These are phyloP conservation scores for Orchesella cincta DNA, from an alignment of 1,140 invertebrate genomes.

Conservation along the genomic window DNA sequence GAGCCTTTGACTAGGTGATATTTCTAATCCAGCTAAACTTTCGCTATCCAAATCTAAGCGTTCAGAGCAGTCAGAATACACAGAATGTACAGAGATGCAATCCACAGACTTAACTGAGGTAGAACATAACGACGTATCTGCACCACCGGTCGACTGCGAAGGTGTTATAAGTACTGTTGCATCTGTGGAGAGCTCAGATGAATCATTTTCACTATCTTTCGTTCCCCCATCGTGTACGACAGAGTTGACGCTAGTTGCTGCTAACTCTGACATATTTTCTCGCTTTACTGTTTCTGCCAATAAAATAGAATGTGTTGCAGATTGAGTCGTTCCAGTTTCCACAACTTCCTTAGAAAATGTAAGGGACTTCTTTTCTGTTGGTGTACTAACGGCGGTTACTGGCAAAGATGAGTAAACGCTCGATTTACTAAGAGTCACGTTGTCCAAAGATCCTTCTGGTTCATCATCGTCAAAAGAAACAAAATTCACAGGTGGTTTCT, in stretches of 20 bases:
- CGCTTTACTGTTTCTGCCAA: not conserved
- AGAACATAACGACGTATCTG: conserved; percentile 24
- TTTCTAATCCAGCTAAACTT: not conserved
- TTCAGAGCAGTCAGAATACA: conserved; percentile 47
- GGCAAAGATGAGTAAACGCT: conserved; percentile 56
- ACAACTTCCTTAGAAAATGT: not conserved
- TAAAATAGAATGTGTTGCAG: not conserved
- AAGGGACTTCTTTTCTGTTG: conserved; percentile 49
- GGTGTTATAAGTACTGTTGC: not conserved
- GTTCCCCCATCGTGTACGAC: not conserved
- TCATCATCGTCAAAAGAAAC: conserved; percentile 66
- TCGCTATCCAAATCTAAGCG: conserved; percentile 31
- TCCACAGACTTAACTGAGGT: conserved; percentile 39
- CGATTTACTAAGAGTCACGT: conserved; percentile 12
- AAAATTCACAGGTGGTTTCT: conserved; percentile 64
- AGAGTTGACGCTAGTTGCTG: not conserved
- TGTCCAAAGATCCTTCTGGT: conserved; percentile 50
- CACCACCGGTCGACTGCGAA: not conserved
- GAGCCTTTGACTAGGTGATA: conserved; percentile 37
- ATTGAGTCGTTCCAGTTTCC: not conserved
- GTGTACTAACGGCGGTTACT: conserved; percentile 66
- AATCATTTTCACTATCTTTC: conserved; percentile 19
- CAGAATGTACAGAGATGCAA: conserved; percentile 41
- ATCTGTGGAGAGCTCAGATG: not conserved
- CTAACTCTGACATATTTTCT: not conserved